phyloP scores from a whole-genome alignment of 2,888 invertebrate species.

The Archips xylosteana region DNA sequence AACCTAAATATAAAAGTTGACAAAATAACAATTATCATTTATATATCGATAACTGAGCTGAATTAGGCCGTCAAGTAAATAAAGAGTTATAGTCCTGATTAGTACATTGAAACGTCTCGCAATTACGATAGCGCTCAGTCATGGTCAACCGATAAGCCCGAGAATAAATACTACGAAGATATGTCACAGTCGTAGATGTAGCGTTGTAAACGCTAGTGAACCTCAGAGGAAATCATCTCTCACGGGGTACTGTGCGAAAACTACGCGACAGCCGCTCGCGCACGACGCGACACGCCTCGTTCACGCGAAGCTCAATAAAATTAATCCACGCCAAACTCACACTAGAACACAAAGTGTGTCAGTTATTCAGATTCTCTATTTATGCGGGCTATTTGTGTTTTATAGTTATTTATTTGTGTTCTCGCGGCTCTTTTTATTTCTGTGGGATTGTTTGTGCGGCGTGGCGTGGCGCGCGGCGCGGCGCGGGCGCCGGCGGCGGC shows the following conservation, averaged over 20 bases:
- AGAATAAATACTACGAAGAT: slow-evolving; percentile 19
- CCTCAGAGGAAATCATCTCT: neutral
- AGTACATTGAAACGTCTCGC: neutral
- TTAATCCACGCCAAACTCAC: slow-evolving; percentile 52
- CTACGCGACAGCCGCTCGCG: slow-evolving; percentile 39
- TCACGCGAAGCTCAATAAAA: slow-evolving; percentile 55
- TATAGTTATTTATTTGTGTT: slow-evolving; percentile 60
- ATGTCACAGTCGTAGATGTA: slow-evolving; percentile 10
- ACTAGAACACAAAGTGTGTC: slow-evolving; percentile 65
- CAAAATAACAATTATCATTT: neutral
- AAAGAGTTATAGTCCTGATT: slow-evolving; percentile 1
- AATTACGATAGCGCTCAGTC: slow-evolving; percentile 22
- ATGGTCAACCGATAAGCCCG: slow-evolving; percentile 24
- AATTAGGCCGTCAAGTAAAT: slow-evolving; percentile 3
- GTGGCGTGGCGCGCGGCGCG: neutral
- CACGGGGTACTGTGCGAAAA: slow-evolving; percentile 29
- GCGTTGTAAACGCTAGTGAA: slow-evolving; percentile 17
- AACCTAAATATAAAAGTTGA: neutral
- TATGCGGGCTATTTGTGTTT: slow-evolving; percentile 66
- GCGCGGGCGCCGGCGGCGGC: neutral
- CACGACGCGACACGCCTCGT: slow-evolving; percentile 41
- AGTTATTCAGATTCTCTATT: slow-evolving; percentile 69
- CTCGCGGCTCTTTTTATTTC: slow-evolving; percentile 52
- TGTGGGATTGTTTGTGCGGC: slow-evolving; percentile 47
- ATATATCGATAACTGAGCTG: neutral